Conservation (phyloP, 2,113 vertebrate genomes). For the Lota lota region DNA sequence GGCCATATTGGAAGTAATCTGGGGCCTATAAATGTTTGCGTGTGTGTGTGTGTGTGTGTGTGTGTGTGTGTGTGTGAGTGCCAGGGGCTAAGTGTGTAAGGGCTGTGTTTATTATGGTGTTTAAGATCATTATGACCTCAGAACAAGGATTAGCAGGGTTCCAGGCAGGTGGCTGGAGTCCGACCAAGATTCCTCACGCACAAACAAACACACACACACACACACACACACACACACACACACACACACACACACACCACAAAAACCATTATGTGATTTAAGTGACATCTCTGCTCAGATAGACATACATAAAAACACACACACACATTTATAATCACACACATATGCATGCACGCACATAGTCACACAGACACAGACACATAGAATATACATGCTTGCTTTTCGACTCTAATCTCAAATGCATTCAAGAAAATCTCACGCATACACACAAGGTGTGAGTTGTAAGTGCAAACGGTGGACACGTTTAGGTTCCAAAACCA, state of each 20-base stretch:
- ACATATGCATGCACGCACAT: background rate
- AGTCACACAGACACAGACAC: background rate
- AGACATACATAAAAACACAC: too few species aligned
- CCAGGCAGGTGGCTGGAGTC: conserved; percentile 27
- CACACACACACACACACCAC: conserved; percentile 4
- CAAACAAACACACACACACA: conserved; percentile 10
- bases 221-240: conserved; percentile 8
- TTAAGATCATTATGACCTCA: conserved; percentile 42
- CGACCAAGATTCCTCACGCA: conserved; percentile 37
- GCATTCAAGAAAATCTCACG: too few species aligned
- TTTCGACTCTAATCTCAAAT: too few species aligned
- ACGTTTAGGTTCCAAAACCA: too few species aligned
- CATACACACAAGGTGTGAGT: too few species aligned
- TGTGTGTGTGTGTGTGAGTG: conserved; percentile 14
- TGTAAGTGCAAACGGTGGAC: too few species aligned
- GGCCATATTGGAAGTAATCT: too few species aligned
- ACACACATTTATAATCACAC: background rate
- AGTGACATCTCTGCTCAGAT: too few species aligned
- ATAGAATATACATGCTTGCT: background rate
- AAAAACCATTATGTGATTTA: too few species aligned
- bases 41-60: conserved; percentile 10
- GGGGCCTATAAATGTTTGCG: background rate
- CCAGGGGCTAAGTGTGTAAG: conserved; percentile 35
- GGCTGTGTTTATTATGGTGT: conserved; percentile 31
- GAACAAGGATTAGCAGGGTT: conserved; percentile 39